Percentiles rank a stretch among this genome's conserved stretches.
phyloP scores from a whole-genome alignment of 2,888 invertebrate species.

The Monochamus alternatus region DNA sequence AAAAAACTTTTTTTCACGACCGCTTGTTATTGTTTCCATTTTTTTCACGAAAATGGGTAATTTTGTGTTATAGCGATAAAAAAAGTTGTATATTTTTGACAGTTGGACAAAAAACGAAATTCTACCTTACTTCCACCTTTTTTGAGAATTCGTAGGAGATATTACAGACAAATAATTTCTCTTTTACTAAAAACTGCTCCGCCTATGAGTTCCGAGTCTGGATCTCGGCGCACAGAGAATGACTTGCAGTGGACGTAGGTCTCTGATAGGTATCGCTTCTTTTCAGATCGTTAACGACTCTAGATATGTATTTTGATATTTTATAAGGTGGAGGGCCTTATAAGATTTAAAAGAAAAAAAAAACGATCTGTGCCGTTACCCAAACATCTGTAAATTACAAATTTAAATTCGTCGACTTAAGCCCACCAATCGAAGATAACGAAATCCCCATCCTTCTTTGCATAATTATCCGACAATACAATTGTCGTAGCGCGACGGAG shows the following conservation, averaged over 20 bases:
- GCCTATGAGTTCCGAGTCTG: constrained; percentile 14
- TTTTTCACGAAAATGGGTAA: too few relatives aligned
- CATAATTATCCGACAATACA: constrained; percentile 42
- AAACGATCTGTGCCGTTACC: constrained; percentile 43
- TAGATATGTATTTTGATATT: constrained; percentile 59
- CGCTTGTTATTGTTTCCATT: too few relatives aligned
- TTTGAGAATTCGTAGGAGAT: too few relatives aligned
- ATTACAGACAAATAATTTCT: too few relatives aligned
- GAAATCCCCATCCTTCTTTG: constrained; percentile 38
- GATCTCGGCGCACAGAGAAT: constrained; percentile 40
- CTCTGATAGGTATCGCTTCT: constrained; percentile 57
- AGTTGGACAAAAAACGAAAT: too few relatives aligned
- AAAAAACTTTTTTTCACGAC: too few relatives aligned
- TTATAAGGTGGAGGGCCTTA: constrained; percentile 51
- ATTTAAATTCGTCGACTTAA: constrained; percentile 45
- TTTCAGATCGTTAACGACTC: constrained; percentile 57
- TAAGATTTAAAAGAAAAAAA: constrained; percentile 37
- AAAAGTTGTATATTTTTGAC: too few relatives aligned
- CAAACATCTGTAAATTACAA: constrained; percentile 48
- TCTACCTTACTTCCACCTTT: too few relatives aligned
- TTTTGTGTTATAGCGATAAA: too few relatives aligned
- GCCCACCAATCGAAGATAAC: constrained; percentile 29
- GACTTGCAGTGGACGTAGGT: constrained; percentile 55
- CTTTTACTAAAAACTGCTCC: background rate
- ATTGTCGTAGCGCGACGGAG: constrained; percentile 43